Conservation (phyloP, 2,113 vertebrate genomes). For the Columba livia region DNA sequence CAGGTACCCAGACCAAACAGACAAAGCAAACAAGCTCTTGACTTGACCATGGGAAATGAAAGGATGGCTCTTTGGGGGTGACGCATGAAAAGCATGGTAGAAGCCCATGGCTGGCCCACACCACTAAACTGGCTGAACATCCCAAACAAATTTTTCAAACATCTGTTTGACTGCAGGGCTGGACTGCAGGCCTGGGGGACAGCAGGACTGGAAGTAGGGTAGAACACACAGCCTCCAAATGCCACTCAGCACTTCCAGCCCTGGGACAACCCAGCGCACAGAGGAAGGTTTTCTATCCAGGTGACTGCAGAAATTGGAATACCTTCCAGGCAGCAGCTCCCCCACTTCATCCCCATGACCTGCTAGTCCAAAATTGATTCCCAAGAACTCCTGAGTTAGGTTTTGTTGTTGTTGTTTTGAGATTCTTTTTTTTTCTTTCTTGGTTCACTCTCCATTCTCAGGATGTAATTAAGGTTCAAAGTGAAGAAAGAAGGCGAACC, state of each 20-base stretch:
- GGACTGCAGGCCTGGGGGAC: not conserved
- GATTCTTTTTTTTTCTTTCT: not conserved
- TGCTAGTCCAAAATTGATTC: not conserved
- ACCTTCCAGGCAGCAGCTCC: not conserved
- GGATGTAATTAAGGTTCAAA: slow-evolving; percentile 10
- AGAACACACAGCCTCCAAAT: not conserved
- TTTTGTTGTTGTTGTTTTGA: not conserved
- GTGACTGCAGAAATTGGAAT: not conserved
- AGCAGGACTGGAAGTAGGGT: not conserved
- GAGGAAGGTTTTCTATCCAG: not conserved
- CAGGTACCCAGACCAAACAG: not conserved
- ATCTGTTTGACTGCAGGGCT: not conserved
- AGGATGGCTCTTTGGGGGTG: not conserved
- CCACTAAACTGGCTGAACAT: not conserved
- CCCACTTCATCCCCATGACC: not conserved
- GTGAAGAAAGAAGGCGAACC: slow-evolving; percentile 1
- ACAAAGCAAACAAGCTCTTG: not conserved
- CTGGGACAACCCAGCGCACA: rapidly evolving
- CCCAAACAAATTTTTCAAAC: not conserved
- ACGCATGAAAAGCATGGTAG: not conserved
- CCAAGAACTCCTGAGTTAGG: not conserved
- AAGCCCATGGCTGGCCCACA: not conserved
- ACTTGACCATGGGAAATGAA: not conserved
- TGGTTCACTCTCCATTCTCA: not conserved
- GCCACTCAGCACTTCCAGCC: not conserved